Evolutionary conservation across 1,140 invertebrate species (phyloP), one percentile per base, ranked within the genome.

Genomic region (Dinothrombium tinctorium): DNA sequence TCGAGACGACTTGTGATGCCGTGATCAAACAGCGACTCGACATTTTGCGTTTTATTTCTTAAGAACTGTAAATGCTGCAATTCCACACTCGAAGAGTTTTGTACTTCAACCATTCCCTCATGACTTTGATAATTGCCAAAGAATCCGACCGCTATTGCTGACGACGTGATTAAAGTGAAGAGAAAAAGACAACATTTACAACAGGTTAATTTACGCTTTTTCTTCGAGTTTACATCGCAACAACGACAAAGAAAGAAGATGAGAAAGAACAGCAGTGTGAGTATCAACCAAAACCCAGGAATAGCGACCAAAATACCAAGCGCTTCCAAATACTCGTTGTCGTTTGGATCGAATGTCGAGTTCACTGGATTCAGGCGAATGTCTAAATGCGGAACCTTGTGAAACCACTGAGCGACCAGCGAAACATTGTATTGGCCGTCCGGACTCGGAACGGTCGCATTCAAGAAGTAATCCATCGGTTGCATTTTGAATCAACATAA

Each of bases 41-140:
- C 29, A 11, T 14, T 20, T n/a, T 15, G 9, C 12, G 45, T 39
- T 9, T 31, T 15, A 38, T 47, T 55, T 19, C 51, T 50, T 32
- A 60, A 49, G 12, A 51, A 47, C 33, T 49, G 41, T 35, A 60
- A 46, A 41, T 54, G 51, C 28, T 53, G 67, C 44, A 83, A 74
- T 44, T 86, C 72, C 47, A 74, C 71, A 51, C 70, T 66, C 9
- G 77, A 72, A 9, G 81, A 73, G 33, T 72, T 65, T 41, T 81
- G 64, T 43, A 82, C 69, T 55, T 77, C 72, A 40, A 76, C 64
- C 51, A 89, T 61, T 8, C 80, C 83, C 57, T 81, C 82, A 64
- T 90, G 82, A 23, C 84, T 69, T 56, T 86, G 79, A 55, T 89
- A 80, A 60, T 89, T 90, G 28, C 83, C 86, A 62, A 86, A 90